Base-by-base conservation (phyloP, 64 coral and sea anemone species). In the Montipora capricornis region DNA sequence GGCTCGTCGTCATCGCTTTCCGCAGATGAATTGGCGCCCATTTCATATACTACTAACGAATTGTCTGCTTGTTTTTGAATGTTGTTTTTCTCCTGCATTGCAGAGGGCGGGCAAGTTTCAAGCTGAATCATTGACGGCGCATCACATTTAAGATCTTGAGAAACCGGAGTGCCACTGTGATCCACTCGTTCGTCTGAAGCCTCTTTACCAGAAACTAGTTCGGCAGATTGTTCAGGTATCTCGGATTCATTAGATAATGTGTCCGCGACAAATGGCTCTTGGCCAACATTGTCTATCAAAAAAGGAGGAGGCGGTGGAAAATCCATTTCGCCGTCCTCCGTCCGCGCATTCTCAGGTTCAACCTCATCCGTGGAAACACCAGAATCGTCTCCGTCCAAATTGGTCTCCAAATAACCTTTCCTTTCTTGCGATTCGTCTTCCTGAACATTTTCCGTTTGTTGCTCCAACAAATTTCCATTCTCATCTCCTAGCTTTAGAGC, bases 401-500 rank as follows among this genome's bases (percentile, higher is more conserved):
- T 20, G 16, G 82, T 86, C 60, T 86, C 82, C 46, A 86, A 44
- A 86, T 88, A 77, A 24, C 57, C 83, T 76, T 90, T 89, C 47
- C 83, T 88, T 10, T 69, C 59, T 67, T 59, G 80, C 61, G 80
- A 79, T 74, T 74, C 73, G 11, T 50, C 57, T 20, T 88, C 84
- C 75, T 20, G 68, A 6, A 78, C 74, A 24, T 68, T 70, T 79
- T 67, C 15, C 4, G 46, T 49, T 50, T 45, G 6, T 76, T 76
- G 26, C 12, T 76, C 92, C 44, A 81, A 75, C 15, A 90, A 19
- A 52, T 90, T 94, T 90, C 80, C 93, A 79, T 79, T 86, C 8
- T 86, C 94, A 50, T 88, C 93, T 84, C 20, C 73, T 17, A 45
- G 74, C 82, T 84, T 86, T 0, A 99, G 80, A 15, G 90, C 92